These are phyloP conservation scores for Bufo bufo DNA, from an alignment of 2,113 vertebrate species.

Conservation along the genomic window DNA sequence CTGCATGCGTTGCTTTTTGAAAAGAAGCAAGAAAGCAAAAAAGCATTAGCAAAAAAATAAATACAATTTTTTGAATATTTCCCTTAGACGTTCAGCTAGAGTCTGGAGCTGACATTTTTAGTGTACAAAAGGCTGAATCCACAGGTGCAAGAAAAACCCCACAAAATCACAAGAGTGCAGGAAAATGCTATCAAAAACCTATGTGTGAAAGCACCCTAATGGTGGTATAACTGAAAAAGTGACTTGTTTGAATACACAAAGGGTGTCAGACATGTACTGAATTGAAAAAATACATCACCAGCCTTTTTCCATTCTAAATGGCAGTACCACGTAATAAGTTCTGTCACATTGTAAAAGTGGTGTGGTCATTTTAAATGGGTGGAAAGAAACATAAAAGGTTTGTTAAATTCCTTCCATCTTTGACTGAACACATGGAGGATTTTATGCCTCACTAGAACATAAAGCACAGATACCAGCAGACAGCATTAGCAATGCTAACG, in stretches of 20 bases:
- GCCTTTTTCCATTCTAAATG: conserved; percentile 37
- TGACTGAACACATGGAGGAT: conserved; percentile 43
- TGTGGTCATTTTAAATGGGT: conserved; percentile 38
- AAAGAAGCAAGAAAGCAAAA: too few relatives aligned
- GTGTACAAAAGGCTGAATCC: too few relatives aligned
- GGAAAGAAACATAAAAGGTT: conserved; percentile 42
- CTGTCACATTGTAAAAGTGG: conserved; percentile 51
- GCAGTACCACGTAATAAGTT: conserved; percentile 16
- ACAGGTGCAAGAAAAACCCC: too few relatives aligned
- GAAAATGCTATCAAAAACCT: too few relatives aligned
- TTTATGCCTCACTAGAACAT: conserved; percentile 33
- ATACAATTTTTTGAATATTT: too few relatives aligned
- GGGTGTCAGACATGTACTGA: not conserved
- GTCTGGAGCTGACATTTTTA: too few relatives aligned
- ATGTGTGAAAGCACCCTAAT: not conserved
- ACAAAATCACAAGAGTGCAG: too few relatives aligned
- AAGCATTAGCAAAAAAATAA: too few relatives aligned
- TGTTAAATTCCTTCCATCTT: conserved; percentile 45
- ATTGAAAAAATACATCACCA: conserved; percentile 8
- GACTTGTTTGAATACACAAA: not conserved
- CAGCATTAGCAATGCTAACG: conserved; percentile 12
- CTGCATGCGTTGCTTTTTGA: too few relatives aligned
- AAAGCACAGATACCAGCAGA: conserved; percentile 32
- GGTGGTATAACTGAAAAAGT: not conserved
- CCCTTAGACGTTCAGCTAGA: too few relatives aligned